Percentiles rank a stretch among this genome's conserved stretches.
Conservation (phyloP, 2,888 invertebrate genomes). For the Machimus rusticus region DNA sequence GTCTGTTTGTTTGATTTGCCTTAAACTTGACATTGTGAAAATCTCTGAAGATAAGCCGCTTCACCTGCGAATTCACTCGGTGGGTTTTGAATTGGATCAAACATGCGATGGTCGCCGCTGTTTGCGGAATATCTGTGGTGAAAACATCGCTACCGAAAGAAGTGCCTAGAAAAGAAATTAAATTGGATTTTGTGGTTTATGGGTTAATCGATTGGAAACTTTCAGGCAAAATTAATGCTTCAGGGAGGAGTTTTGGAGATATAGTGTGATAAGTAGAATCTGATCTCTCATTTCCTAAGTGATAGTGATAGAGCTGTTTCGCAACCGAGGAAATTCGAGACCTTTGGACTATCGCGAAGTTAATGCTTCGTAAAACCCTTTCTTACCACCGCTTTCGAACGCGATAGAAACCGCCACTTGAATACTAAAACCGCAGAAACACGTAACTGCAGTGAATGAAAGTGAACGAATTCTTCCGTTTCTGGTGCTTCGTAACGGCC, state of each 20-base stretch:
- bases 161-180: not conserved
- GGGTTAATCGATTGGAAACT: conserved; percentile 18
- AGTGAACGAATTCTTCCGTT: conserved; percentile 4
- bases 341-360: not conserved
- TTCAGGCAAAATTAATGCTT: not conserved
- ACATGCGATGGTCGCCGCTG: not conserved
- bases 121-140: not conserved
- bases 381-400: not conserved
- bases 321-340: not conserved
- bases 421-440: conserved; percentile 16
- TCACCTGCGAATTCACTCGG: not conserved
- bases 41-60: not conserved
- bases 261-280: not conserved
- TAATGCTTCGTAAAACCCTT: not conserved
- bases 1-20: not conserved
- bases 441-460: conserved; percentile 9
- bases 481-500: not conserved
- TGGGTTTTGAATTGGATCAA: not conserved
- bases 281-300: not conserved
- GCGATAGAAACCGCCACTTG: not conserved
- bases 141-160: not conserved
- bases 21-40: conserved; percentile 27
- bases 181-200: conserved; percentile 2
- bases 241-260: not conserved
- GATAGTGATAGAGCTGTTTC: not conserved